Percentiles rank a stretch among this genome's conserved stretches.
Evolutionary conservation across 2,888 invertebrate genomes (phyloP).

Genomic region (Galerucella calmariensis): DNA sequence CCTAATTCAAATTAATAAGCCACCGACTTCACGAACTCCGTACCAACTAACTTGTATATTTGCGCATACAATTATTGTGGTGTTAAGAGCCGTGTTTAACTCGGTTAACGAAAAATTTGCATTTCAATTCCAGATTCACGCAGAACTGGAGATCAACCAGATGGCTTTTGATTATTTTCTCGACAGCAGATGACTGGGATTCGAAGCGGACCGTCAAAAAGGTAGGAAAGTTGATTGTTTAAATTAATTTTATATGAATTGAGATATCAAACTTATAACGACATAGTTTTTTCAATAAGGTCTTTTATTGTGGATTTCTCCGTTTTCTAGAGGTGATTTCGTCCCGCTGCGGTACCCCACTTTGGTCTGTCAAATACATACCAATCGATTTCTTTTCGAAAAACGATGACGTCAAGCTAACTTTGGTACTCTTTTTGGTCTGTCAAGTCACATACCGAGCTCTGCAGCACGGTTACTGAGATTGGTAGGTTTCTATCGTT

Average conservation of each 20-base stretch:
- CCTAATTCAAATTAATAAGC: constrained; percentile 44
- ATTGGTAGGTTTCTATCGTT: too few relatives aligned
- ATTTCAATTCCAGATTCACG: constrained; percentile 44
- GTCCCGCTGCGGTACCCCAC: too few relatives aligned
- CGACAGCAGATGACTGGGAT: background rate
- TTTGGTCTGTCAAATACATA: too few relatives aligned
- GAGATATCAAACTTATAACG: too few relatives aligned
- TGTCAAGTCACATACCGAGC: too few relatives aligned
- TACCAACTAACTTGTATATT: constrained; percentile 45
- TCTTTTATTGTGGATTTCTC: too few relatives aligned
- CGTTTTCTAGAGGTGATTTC: too few relatives aligned
- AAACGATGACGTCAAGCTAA: too few relatives aligned
- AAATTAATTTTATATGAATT: background rate
- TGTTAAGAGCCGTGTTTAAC: constrained; percentile 45
- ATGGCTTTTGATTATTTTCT: constrained; percentile 35
- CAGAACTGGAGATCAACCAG: constrained; percentile 25
- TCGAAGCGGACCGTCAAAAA: background rate
- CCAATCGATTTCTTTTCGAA: too few relatives aligned
- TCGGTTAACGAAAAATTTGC: constrained; percentile 45
- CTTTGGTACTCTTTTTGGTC: too few relatives aligned
- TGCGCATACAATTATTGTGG: constrained; percentile 45
- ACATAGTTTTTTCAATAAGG: too few relatives aligned
- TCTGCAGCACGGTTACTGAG: too few relatives aligned
- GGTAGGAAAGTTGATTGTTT: background rate
- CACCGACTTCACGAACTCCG: constrained; percentile 43